phyloP scores from a whole-genome alignment of 2,113 vertebrate species.

The Phyllostomus hastatus region DNA sequence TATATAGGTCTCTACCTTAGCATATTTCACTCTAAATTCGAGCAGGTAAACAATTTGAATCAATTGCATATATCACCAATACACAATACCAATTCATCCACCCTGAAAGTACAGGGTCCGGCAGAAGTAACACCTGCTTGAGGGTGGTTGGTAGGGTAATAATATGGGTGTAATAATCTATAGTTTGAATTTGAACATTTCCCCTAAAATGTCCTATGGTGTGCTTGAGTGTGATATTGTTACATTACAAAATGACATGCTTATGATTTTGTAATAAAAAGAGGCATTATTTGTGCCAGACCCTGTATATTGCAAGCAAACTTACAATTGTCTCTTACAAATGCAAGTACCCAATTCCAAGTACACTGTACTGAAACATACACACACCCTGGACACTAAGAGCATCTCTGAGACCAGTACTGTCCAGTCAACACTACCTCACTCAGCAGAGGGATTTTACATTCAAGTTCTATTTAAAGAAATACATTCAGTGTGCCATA shows the following conservation, averaged over 20 bases:
- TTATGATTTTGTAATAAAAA: too few species aligned
- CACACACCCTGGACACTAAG: neutral
- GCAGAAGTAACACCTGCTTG: too few species aligned
- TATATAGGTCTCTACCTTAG: neutral
- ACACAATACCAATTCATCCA: neutral
- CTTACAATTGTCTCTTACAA: neutral
- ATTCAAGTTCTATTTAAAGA: neutral
- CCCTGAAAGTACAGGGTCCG: neutral
- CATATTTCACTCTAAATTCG: neutral
- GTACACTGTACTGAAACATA: neutral
- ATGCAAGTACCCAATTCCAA: neutral
- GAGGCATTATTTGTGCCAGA: too few species aligned
- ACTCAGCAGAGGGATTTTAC: neutral
- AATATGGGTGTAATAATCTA: too few species aligned
- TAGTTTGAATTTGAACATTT: too few species aligned
- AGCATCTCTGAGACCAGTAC: neutral
- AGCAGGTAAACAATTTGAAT: neutral
- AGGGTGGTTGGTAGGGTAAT: too few species aligned
- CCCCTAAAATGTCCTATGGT: too few species aligned
- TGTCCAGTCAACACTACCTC: neutral
- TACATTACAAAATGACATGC: too few species aligned
- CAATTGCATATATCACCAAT: neutral
- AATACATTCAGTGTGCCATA: neutral
- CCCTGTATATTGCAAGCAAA: neutral
- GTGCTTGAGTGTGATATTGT: too few species aligned